Base-by-base conservation (phyloP, 2,113 vertebrate species). In the Cephalopterus ornatus region DNA sequence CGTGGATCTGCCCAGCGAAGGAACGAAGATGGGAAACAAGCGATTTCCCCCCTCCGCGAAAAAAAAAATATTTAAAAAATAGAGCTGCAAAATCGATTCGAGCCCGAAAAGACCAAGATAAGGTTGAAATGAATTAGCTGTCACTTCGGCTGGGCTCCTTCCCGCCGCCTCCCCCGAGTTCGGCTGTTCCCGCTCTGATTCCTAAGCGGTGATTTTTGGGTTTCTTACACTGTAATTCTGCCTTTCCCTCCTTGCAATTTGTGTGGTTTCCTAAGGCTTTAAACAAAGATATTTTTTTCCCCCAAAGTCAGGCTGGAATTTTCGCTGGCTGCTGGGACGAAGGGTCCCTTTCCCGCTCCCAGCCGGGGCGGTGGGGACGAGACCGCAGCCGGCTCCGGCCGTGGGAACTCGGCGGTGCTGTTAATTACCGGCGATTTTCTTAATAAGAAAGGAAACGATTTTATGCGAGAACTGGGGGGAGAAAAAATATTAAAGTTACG, bases 211-310 rank as follows among this genome's bases (percentile, higher is more conserved):
- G 66, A 95, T 85, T 47, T 92, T 92, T 41, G 52, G 96, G 95
- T 96, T 95, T 93, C 78, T 75, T 65, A 68, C 95, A 56, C 94
- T 94, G 41, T 97, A 97, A 97, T 97, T 97, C 76, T 30, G 75
- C 76, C 91, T 77, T 89, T 72, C 68, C 95, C 95, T 95, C 96
- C 59, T 73, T 91, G 94, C 91, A 92, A 95, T 96, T 94, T 96
- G 91, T 91, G 94, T 9, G 91, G 95, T 52, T 95, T 92, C 50
- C 37, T 58, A 17, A 90, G 68, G 92, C 59, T 93, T 97, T 90
- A 85, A 96, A 94, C 72, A 86, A 93, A 95, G 67, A 66, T 65
- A 0, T 19, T 73, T 59, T 15, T 71, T 50, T 44, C 12, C 11
- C 33, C 27, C 17, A 4, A 74, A 92, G 39, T 23, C 72, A 56